A percentile compares a stretch with the other conserved stretches of the same genome.
phyloP scores from a whole-genome alignment of 2,797 vertebrate species.

The Ctenopoma kingsleyae region DNA sequence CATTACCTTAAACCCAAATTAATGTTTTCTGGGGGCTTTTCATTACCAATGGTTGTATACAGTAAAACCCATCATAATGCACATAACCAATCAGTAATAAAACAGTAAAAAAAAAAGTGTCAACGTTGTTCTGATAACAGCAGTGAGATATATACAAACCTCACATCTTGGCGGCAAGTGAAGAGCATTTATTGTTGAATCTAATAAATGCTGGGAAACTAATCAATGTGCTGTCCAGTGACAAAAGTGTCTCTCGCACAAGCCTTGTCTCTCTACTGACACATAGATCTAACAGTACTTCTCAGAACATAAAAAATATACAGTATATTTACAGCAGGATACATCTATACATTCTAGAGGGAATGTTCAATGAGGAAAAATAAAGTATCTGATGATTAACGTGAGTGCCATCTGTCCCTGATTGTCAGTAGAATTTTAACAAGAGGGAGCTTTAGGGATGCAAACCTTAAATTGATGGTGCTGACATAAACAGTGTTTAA shows the following conservation, averaged over 20 bases:
- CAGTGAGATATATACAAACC: constrained; percentile 53
- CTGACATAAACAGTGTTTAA: constrained; percentile 47
- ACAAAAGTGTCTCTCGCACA: constrained; percentile 69
- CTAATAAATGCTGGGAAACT: constrained; percentile 56
- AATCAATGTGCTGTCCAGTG: constrained; percentile 53
- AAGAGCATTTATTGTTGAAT: constrained; percentile 35
- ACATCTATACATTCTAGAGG: constrained; percentile 88
- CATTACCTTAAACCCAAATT: constrained; percentile 21
- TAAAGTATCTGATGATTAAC: constrained; percentile 73
- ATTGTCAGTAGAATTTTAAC: constrained; percentile 92
- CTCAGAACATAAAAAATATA: constrained; percentile 87
- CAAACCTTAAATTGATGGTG: constrained; percentile 48
- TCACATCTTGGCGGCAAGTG: constrained; percentile 36
- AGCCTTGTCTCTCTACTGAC: constrained; percentile 50
- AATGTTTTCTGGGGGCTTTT: constrained; percentile 25
- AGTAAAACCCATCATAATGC: constrained; percentile 56
- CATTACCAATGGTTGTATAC: constrained; percentile 27
- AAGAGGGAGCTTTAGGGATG: constrained; percentile 54
- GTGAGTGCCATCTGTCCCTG: constrained; percentile 89
- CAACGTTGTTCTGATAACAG: constrained; percentile 24
- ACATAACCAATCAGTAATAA: constrained; percentile 49
- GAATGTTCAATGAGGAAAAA: constrained; percentile 89
- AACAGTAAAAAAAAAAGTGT: constrained; percentile 26
- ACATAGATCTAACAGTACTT: constrained; percentile 62
- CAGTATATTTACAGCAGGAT: constrained; percentile 93